Base-by-base conservation (phyloP, 1,140 invertebrate genomes). In the Triops cancriformis region DNA sequence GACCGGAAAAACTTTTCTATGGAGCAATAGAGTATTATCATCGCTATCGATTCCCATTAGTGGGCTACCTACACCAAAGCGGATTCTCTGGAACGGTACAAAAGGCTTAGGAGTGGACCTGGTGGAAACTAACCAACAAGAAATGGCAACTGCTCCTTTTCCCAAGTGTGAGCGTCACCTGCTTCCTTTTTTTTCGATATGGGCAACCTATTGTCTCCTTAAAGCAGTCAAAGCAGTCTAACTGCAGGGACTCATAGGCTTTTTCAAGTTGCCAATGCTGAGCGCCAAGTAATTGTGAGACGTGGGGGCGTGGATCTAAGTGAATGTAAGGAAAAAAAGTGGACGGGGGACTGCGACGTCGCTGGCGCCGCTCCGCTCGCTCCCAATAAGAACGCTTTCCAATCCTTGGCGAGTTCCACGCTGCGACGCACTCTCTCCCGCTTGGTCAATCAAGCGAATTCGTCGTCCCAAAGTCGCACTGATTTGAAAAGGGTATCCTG, bases 41-140 rank as follows among this genome's bases (percentile, higher is more conserved):
- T 64, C 51, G 51, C 14, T 64, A 64, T 64, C 51, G 51, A 64
- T 64, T 64, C 51, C 23, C 51, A 64, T 64, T 64, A 64, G 51
- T 64, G 51, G 31, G 23, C 18, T 64, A 64, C 5, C 51, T 23
- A 64, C 18, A 64, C 18, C 14, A 64, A 64, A 23, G 51, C 10
- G 51, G 51, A n/a, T 64, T 23, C 23, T 64, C 18, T 64, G 51
- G 51, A 64, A 64, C 51, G 51, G 51, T 64, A 23, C 51, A 64
- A 64, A 23, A 64, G 51, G 6, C 23, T 64, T 18, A 18, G 43
- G 43, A 45, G 43, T 18, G 43, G 43, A 45, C 10, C 18, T 18
- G 23, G 51, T 64, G 5, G 14, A 64, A 64, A 5, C 51, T 64
- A 64, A 23, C 51, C 51, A 64, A 64, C 51, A 64, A 64, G 51